Base-by-base conservation (phyloP, 2,888 invertebrate genomes). In the Pyrocoelia pectoralis region DNA sequence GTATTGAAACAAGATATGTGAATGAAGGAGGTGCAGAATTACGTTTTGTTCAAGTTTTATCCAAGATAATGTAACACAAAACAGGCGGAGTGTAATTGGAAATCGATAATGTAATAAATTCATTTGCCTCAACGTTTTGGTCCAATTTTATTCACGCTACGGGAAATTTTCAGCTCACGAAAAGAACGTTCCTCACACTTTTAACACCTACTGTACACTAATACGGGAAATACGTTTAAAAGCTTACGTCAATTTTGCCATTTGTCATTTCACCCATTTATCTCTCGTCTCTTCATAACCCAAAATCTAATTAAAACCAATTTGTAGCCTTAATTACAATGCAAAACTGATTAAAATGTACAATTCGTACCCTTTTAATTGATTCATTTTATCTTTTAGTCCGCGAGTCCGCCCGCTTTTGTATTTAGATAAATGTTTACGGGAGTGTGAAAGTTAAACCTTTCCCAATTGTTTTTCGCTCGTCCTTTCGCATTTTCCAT, bases 41-140 rank as follows among this genome's bases (percentile, higher is more conserved):
- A 48, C 56, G 53, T n/a, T 62, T 62, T 62, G 58, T 58, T 41
- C 48, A 28, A 40, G 66, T 33, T 54, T 52, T 62, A 65, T 68
- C 69, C 67, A 56, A 61, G 61, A 65, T 61, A 65, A 65, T 58
- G 68, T 67, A 72, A 74, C 75, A 74, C 72, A 71, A 70, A 76
- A 74, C 69, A 72, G 74, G 74, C 72, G 74, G 74, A 68, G 70
- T 70, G 66, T 73, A 74, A 74, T 73, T 72, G 69, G 71, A 71
- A 75, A 75, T 74, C 75, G 74, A 75, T 76, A 72, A 68, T 69
- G 74, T 74, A 73, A 76, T 76, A 76, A 75, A 76, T 75, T 72
- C 68, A 68, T 69, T 69, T 66, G 49, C 62, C 61, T 61, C 56
- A 60, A 60, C 65, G 54, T 64, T n/a, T 67, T 43, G 62, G 56